Conservation (phyloP, 2,888 invertebrate species). For the Galerucella nymphaeae region DNA sequence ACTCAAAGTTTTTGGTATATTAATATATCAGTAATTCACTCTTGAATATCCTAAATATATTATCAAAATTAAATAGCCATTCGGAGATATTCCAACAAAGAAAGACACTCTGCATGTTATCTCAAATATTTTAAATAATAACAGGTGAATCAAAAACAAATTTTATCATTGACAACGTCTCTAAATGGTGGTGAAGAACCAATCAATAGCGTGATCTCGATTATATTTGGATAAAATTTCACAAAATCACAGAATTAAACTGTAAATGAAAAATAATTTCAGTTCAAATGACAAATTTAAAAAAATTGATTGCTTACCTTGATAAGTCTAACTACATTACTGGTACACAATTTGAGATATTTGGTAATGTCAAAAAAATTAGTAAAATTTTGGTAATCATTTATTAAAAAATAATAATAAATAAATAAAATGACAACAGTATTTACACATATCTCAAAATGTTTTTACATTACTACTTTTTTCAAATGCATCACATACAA, state of each 20-base stretch:
- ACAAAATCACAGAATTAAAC: neutral
- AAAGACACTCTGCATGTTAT: no score
- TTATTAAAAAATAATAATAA: conserved; percentile 28
- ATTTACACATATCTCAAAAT: conserved; percentile 35
- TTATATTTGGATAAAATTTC: no score
- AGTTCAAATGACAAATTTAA: neutral
- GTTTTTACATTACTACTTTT: conserved; percentile 26
- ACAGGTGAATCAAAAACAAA: no score
- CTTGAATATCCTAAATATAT: no score
- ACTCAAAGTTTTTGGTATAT: no score
- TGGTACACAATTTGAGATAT: conserved; percentile 21
- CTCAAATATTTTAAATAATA: no score
- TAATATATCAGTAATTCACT: no score
- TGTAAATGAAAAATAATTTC: neutral
- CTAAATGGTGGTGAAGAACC: no score
- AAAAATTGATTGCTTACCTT: conserved; percentile 2
- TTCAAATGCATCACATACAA: conserved; percentile 23
- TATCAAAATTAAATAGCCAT: no score
- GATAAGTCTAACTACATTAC: conserved; percentile 14
- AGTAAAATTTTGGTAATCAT: conserved; percentile 19
- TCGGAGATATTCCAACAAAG: no score
- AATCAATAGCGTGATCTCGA: no score
- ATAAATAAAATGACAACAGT: conserved; percentile 32
- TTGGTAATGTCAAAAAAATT: conserved; percentile 14
- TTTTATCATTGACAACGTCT: no score